Percentiles rank a stretch among this genome's conserved stretches.
Evolutionary conservation across 1,140 invertebrate species (phyloP).

Genomic region (Anoplophora glabripennis): DNA sequence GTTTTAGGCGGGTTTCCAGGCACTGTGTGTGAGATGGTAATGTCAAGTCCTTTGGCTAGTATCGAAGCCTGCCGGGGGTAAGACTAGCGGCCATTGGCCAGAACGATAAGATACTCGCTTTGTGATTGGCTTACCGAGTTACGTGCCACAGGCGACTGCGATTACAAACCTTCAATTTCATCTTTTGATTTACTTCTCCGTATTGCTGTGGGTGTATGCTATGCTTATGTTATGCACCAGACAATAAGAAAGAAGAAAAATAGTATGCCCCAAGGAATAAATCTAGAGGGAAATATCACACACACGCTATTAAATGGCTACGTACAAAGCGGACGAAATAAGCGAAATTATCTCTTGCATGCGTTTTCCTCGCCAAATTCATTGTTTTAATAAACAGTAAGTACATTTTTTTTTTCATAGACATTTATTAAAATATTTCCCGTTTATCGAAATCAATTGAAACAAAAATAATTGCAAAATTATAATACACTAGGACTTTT

Average conservation of each 20-base stretch:
- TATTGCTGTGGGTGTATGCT: slow-evolving; percentile 35
- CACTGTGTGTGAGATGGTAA: slow-evolving; percentile 41
- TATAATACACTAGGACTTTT: no score
- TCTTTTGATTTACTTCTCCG: slow-evolving; percentile 44
- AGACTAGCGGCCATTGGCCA: slow-evolving; percentile 46
- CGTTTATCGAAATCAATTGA: no score
- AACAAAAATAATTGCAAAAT: no score
- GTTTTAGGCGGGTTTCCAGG: slow-evolving; percentile 43
- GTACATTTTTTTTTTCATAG: no score
- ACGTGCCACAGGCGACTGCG: slow-evolving; percentile 41
- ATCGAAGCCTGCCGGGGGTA: slow-evolving; percentile 36
- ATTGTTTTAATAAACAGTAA: no score
- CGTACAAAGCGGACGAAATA: no score
- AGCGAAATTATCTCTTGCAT: no score
- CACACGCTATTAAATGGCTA: no score
- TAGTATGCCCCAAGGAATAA: no score
- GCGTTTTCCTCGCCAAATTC: no score
- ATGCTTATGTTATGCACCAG: slow-evolving; percentile 7
- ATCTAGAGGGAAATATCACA: no score
- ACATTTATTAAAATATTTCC: no score
- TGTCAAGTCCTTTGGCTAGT: slow-evolving; percentile 39
- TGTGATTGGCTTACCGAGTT: slow-evolving; percentile 43
- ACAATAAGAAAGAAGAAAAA: slow-evolving; percentile 3
- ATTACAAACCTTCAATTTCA: slow-evolving; percentile 45
- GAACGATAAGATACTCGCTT: slow-evolving; percentile 31